Evolutionary conservation across 2,888 invertebrate genomes (phyloP).

Genomic region (Nephrotoma appendiculata): DNA sequence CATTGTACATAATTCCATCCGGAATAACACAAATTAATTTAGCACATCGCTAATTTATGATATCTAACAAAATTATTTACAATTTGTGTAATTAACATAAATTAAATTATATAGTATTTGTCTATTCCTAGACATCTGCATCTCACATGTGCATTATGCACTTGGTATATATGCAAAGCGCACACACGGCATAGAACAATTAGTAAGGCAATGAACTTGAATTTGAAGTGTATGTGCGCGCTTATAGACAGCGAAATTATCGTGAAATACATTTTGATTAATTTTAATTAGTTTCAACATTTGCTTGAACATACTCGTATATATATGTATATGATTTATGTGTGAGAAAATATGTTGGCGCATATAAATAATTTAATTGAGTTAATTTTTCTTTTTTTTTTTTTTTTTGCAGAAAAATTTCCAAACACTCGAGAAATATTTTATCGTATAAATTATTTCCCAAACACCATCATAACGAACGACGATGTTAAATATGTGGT

Average conservation of each 20-base stretch:
- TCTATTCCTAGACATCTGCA: not conserved
- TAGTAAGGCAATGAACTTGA: not conserved
- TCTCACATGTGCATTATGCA: not conserved
- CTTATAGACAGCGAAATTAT: not conserved
- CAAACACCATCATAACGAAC: not conserved
- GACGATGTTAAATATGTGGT: not conserved
- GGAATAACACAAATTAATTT: not conserved
- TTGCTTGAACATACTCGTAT: not conserved
- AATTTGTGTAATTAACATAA: not conserved
- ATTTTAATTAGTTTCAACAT: not conserved
- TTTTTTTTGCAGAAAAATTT: not conserved
- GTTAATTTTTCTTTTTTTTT: not conserved
- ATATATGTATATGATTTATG: not conserved
- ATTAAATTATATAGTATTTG: not conserved
- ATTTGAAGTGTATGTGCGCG: not conserved
- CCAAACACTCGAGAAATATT: not conserved
- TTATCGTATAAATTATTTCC: not conserved
- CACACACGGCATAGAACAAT: not conserved
- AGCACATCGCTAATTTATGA: not conserved
- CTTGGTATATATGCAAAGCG: too few species aligned
- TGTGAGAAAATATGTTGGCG: not conserved
- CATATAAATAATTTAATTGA: not conserved
- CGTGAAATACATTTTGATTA: not conserved
- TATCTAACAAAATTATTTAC: not conserved
- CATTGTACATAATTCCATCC: not conserved